phyloP scores from a whole-genome alignment of 2,888 invertebrate genomes.

The Athrips mouffetella region DNA sequence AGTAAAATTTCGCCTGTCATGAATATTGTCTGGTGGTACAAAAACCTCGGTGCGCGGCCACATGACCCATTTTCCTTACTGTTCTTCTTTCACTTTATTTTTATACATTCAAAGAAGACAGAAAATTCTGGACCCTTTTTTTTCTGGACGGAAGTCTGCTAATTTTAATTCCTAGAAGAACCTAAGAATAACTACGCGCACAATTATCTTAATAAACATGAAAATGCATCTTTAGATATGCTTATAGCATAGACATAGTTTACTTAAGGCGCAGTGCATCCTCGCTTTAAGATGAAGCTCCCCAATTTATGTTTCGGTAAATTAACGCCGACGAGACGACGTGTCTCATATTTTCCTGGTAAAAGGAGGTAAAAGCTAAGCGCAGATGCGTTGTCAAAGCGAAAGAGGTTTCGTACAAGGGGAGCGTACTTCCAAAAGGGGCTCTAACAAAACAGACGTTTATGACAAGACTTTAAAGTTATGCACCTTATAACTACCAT shows the following conservation, averaged over 20 bases:
- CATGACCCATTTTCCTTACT: no score
- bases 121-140: no score
- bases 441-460: slow-evolving; percentile 14
- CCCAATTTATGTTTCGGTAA: slow-evolving; percentile 14
- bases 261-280: not conserved
- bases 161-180: no score
- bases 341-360: slow-evolving; percentile 41
- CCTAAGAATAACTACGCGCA: no score
- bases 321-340: slow-evolving; percentile 23
- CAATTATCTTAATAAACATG: no score
- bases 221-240: no score
- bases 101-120: no score
- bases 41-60: no score
- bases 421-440: not conserved
- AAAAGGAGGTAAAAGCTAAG: slow-evolving; percentile 44
- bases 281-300: not conserved
- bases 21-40: no score
- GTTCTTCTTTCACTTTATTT: no score
- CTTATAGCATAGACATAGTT: not conserved
- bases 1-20: no score
- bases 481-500: slow-evolving; percentile 35
- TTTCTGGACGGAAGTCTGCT: no score
- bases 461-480: slow-evolving; percentile 37
- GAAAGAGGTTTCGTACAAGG: slow-evolving; percentile 25
- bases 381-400: slow-evolving; percentile 45